Conservation (phyloP, 1,140 invertebrate genomes). For the Harlomillsia oculata region DNA sequence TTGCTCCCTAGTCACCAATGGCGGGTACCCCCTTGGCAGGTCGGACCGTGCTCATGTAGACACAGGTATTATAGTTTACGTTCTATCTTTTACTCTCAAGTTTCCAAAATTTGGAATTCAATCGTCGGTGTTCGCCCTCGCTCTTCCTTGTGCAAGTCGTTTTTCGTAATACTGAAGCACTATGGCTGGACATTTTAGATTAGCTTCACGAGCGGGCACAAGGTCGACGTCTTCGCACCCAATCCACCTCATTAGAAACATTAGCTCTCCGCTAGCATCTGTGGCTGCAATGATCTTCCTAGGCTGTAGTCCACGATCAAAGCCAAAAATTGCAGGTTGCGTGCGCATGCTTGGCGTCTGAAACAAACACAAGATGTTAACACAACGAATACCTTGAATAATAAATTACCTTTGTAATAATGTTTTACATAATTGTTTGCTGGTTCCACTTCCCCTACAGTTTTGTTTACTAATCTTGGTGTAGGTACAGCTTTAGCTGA, state of each 20-base stretch:
- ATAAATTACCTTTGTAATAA: neutral
- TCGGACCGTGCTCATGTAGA: too few relatives aligned
- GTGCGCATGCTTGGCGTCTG: neutral
- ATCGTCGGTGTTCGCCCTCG: too few relatives aligned
- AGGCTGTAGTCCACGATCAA: conserved; percentile 78
- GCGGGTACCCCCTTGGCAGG: too few relatives aligned
- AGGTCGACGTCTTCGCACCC: conserved; percentile 88
- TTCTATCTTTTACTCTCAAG: too few relatives aligned
- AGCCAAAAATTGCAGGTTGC: conserved; percentile 53
- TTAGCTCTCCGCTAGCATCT: conserved; percentile 72
- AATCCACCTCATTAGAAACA: conserved; percentile 97
- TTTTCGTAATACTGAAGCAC: conserved; percentile 95
- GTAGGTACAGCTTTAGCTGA: neutral
- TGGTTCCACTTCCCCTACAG: neutral
- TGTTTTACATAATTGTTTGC: neutral
- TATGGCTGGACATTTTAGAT: conserved; percentile 82
- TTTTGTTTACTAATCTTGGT: neutral
- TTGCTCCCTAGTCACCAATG: too few relatives aligned
- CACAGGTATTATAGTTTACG: too few relatives aligned
- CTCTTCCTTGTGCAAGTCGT: too few relatives aligned
- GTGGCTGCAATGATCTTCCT: conserved; percentile 91
- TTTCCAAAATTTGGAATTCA: too few relatives aligned
- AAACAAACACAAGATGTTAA: neutral
- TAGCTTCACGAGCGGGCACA: conserved; percentile 80
- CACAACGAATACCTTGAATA: neutral